phyloP scores from a whole-genome alignment of 1,140 invertebrate species.

The Heliconius hermathena region DNA sequence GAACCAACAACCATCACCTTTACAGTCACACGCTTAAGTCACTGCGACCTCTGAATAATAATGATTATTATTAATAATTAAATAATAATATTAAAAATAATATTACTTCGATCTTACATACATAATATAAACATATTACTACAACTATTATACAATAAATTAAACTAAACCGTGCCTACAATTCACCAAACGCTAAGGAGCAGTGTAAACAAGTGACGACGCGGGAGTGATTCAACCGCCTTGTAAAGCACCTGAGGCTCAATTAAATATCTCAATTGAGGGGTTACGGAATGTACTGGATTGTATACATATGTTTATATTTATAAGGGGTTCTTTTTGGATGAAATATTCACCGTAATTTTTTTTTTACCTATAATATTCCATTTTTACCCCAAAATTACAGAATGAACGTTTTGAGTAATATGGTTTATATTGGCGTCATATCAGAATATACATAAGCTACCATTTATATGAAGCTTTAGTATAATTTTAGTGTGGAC shows the following conservation, averaged over 20 bases:
- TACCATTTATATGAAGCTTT: no score
- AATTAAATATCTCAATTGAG: constrained; percentile 38
- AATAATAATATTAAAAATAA: no score
- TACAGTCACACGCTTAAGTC: no score
- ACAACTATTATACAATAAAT: background rate
- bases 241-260: constrained; percentile 42
- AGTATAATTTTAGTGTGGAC: no score
- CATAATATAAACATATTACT: background rate
- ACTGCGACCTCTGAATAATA: no score
- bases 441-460: no score
- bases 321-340: background rate
- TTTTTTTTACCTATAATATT: no score
- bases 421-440: no score
- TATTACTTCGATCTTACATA: background rate
- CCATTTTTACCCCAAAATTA: no score
- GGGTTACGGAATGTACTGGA: background rate
- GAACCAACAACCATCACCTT: no score
- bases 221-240: constrained; percentile 39
- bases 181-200: constrained; percentile 20
- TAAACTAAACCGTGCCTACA: background rate
- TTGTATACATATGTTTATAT: background rate
- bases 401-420: no score
- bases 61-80: no score
- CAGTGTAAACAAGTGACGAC: constrained; percentile 35
- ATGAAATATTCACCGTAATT: background rate